These are phyloP conservation scores for Littorina saxatilis DNA, from an alignment of 1,140 invertebrate species.

Conservation along the genomic window DNA sequence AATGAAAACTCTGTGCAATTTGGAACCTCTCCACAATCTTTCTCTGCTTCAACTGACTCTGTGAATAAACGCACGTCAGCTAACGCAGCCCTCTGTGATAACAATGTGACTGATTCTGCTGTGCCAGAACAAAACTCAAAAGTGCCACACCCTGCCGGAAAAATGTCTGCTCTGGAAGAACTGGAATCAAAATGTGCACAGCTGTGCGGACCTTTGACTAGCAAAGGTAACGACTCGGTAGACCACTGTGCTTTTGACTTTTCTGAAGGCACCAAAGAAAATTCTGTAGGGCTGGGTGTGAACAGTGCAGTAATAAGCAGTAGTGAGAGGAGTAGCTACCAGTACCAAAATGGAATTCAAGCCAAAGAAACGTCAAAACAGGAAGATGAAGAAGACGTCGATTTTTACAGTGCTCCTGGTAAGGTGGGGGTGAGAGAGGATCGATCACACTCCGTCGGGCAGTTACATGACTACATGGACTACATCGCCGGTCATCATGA, in stretches of 20 bases:
- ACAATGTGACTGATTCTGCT: not conserved
- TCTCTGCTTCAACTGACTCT: too few species aligned
- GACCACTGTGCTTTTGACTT: too few species aligned
- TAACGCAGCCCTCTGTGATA: slow-evolving; percentile 14
- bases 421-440: not conserved
- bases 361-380: too few species aligned
- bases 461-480: slow-evolving; percentile 48
- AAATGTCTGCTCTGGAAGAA: slow-evolving; percentile 12
- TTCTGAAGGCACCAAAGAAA: too few species aligned
- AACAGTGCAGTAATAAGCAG: too few species aligned
- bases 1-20: too few species aligned
- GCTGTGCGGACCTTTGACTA: slow-evolving; percentile 18
- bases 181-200: slow-evolving; percentile 32
- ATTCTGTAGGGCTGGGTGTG: too few species aligned
- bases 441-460: slow-evolving; percentile 28
- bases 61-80: too few species aligned
- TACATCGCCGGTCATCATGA: slow-evolving; percentile 43
- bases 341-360: too few species aligned
- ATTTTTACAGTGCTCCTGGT: not conserved
- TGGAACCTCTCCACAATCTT: too few species aligned
- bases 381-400: slow-evolving; percentile 34
- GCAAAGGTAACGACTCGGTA: not conserved
- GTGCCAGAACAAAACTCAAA: not conserved
- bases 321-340: too few species aligned
- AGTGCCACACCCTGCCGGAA: not conserved